phyloP scores from a whole-genome alignment of 1,140 invertebrate genomes.

The Dendrolimus punctatus region DNA sequence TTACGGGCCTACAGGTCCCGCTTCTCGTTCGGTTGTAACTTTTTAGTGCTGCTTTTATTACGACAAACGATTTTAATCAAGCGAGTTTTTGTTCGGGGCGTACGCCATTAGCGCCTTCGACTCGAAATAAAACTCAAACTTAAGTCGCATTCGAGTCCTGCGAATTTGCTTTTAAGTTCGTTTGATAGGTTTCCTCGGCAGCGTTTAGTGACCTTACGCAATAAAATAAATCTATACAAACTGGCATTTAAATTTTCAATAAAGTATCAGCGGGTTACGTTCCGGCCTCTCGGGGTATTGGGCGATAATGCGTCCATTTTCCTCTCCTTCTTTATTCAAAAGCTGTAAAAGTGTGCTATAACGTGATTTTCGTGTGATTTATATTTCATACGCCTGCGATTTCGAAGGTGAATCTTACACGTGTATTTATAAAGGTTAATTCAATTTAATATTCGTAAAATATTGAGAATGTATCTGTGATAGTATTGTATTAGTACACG shows the following conservation, averaged over 20 bases:
- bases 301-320: too few species aligned
- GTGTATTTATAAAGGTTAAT: too few species aligned
- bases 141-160: constrained; percentile 52
- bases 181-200: constrained; percentile 44
- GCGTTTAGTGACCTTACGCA: constrained; percentile 32
- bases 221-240: constrained; percentile 41
- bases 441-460: too few species aligned
- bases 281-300: too few species aligned
- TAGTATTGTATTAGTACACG: too few species aligned
- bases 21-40: constrained; percentile 64
- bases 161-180: constrained; percentile 58
- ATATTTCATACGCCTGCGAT: too few species aligned
- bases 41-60: constrained; percentile 70
- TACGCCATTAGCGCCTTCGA: constrained; percentile 51
- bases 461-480: too few species aligned
- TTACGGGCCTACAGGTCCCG: constrained; percentile 54
- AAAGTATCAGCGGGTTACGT: constrained; percentile 3
- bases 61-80: constrained; percentile 72
- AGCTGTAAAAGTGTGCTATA: too few species aligned
- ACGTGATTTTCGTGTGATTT: too few species aligned
- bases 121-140: constrained; percentile 56
- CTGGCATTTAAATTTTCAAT: constrained; percentile 35
- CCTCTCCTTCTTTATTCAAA: too few species aligned
- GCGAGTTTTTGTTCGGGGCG: constrained; percentile 63
- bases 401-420: too few species aligned